Evolutionary conservation across 2,797 vertebrate genomes (phyloP).

Genomic region (Sebastes cheni): DNA sequence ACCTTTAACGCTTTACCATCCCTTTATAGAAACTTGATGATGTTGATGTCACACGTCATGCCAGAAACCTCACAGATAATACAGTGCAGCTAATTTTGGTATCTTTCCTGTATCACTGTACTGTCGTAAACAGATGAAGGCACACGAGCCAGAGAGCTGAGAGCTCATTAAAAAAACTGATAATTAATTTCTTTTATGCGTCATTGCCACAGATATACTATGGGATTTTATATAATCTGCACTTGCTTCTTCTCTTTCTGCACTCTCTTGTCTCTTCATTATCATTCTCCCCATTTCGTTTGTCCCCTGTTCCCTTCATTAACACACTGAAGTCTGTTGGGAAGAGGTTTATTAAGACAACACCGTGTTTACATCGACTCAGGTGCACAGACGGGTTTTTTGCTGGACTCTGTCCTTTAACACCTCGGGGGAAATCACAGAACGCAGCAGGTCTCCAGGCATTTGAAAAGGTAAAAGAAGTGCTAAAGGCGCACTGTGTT

Average conservation of each 20-base stretch:
- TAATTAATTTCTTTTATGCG: conserved; percentile 11
- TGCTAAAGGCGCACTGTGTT: not conserved
- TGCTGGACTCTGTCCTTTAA: not conserved
- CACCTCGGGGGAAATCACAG: conserved; percentile 24
- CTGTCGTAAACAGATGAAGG: not conserved
- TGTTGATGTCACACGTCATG: not conserved
- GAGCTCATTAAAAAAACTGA: conserved; percentile 7
- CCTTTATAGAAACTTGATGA: not conserved
- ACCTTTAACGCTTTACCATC: not conserved
- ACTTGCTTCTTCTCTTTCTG: not conserved
- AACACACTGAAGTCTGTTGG: not conserved
- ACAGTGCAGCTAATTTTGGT: not conserved
- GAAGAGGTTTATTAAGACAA: conserved; percentile 12
- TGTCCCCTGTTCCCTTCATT: not conserved
- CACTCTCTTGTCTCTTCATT: conserved; percentile 7
- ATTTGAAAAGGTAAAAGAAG: not conserved
- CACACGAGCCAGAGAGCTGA: not conserved
- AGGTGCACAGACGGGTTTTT: not conserved
- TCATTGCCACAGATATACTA: not conserved
- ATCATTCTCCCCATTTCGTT: not conserved
- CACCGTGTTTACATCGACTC: conserved; percentile 1
- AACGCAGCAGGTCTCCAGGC: not conserved
- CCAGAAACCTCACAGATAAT: not conserved
- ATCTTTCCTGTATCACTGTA: not conserved
- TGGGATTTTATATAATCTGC: conserved; percentile 5